Base-by-base conservation (phyloP, 2,888 invertebrate genomes). In the Uropetala carovei region DNA sequence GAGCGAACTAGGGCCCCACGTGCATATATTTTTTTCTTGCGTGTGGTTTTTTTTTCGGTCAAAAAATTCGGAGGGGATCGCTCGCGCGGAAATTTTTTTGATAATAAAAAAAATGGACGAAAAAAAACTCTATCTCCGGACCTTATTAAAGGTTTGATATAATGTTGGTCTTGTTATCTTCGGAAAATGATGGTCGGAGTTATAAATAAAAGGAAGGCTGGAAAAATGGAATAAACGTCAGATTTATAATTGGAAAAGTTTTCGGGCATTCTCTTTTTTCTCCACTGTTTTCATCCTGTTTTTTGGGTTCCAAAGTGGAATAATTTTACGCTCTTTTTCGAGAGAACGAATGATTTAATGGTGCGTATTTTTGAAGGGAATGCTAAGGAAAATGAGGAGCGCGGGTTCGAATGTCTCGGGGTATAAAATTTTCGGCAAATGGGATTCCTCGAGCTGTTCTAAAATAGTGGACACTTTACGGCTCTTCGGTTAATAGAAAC, bases 251-350 rank as follows among this genome's bases (percentile, higher is more conserved):
- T 75, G 75, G 75, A 27, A 75, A 75, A 75, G 75, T 75, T 75
- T 75, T 27, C n/a, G 22, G 4, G 75, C 27, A 13, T 75, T 27
- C 22, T 22, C 27, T 22, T 27, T 75, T 75, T 18, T 27, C 22
- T 14, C 8, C 22, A 22, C 13, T 7, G 9, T 75, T 27, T 75
- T 11, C n/a, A 22, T 75, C 75, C 75, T n/a, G 27, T 27, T 5
- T 75, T 7, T 18, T 11, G 0, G 22, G 75, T 22, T 75, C 75
- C 75, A 11, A 75, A 14, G 27, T 75, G 22, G 22, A 27, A 27
- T 75, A 75, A 75, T 75, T 75, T 75, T 75, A 75, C 9, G 22
- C 75, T 75, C 22, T 75, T 75, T 75, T 75, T 27, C 75, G 75
- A 75, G 22, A 75, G 27, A 22, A 4, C 5, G 75, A 18, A 75